Evolutionary conservation across 2,888 invertebrate species (phyloP).

Genomic region (Gari tellinella): DNA sequence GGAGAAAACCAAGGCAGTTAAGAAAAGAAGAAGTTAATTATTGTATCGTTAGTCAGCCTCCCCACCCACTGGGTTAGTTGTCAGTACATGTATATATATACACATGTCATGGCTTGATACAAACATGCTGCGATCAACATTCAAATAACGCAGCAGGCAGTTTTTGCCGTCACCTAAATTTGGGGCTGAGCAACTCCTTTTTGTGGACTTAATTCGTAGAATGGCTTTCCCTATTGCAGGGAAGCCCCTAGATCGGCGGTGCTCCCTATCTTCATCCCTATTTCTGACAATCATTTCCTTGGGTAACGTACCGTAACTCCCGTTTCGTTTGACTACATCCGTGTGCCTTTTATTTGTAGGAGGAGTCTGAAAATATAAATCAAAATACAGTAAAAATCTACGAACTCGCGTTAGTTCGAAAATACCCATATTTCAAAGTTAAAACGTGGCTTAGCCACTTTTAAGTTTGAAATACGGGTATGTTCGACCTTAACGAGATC

Average conservation of each 20-base stretch:
- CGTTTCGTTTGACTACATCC: slow-evolving; percentile 52
- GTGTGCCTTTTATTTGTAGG: slow-evolving; percentile 84
- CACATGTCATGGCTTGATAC: slow-evolving; percentile 1
- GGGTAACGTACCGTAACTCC: slow-evolving; percentile 80
- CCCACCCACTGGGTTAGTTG: too few relatives aligned
- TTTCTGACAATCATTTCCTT: slow-evolving; percentile 68
- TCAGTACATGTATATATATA: too few relatives aligned
- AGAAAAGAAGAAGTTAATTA: too few relatives aligned
- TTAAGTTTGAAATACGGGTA: too few relatives aligned
- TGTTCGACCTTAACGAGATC: too few relatives aligned
- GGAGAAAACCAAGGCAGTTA: too few relatives aligned
- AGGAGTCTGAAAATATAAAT: slow-evolving; percentile 87
- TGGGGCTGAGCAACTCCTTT: slow-evolving; percentile 94
- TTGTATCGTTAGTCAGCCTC: too few relatives aligned
- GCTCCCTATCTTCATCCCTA: slow-evolving; percentile 65
- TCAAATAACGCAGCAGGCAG: slow-evolving; percentile 43
- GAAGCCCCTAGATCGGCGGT: slow-evolving; percentile 72
- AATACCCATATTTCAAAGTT: too few relatives aligned
- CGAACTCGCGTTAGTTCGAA: too few relatives aligned
- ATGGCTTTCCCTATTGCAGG: slow-evolving; percentile 89
- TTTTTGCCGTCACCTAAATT: slow-evolving; percentile 91
- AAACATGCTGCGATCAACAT: slow-evolving; percentile 48
- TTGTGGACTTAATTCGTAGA: slow-evolving; percentile 85
- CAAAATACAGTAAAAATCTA: not conserved
- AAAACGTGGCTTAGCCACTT: too few relatives aligned